These are phyloP conservation scores for Hozukius guyotensis DNA, from an alignment of 2,797 vertebrate genomes.

Conservation along the genomic window DNA sequence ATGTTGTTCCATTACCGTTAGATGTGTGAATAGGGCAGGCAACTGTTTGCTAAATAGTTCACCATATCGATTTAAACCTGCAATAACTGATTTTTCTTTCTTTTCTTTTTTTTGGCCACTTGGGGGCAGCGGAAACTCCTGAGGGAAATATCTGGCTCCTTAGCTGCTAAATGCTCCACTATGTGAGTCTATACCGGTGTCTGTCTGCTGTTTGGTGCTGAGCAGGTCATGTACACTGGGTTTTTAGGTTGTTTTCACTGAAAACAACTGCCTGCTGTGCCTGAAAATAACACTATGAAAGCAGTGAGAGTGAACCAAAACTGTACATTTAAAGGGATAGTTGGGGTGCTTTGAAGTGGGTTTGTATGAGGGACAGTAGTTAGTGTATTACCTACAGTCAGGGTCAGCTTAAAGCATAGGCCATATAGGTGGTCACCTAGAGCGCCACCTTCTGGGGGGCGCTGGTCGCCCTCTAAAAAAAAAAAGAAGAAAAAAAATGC, in stretches of 20 bases:
- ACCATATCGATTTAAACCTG: neutral
- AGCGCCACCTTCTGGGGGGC: no score
- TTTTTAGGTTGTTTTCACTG: neutral
- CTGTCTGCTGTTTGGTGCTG: neutral
- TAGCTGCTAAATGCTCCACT: neutral
- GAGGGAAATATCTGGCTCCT: neutral
- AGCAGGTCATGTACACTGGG: neutral
- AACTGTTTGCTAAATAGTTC: neutral
- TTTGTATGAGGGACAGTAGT: no score
- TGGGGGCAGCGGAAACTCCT: neutral
- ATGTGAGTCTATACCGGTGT: neutral
- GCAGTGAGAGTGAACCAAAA: neutral
- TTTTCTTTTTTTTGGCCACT: neutral
- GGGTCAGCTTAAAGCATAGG: no score
- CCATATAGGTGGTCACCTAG: no score
- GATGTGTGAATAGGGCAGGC: neutral
- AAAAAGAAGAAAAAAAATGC: no score
- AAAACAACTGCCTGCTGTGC: neutral
- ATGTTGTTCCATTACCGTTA: neutral
- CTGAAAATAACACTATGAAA: neutral
- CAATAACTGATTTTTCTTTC: neutral
- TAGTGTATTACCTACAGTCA: no score
- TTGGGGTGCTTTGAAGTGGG: no score
- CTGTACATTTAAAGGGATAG: neutral
- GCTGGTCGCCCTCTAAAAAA: no score